Base-by-base conservation (phyloP, 2,113 vertebrate genomes). In the Hiodon alosoides region DNA sequence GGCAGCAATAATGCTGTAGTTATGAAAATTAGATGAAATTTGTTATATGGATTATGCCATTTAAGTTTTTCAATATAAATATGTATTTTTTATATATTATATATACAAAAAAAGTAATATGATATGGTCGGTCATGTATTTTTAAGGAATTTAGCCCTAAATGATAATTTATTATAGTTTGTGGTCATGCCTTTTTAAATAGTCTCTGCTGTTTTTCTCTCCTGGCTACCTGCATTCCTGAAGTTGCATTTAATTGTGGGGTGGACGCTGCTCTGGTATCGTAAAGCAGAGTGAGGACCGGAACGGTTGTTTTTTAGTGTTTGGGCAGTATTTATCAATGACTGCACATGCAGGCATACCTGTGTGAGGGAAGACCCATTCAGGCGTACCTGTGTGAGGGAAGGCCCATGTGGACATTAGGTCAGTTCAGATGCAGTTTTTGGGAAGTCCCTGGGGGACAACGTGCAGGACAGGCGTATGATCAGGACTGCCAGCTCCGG, bases 221-320 rank as follows among this genome's bases (percentile, higher is more conserved):
- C 84, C 79, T 84, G 78, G 82, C 72, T 79, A 14, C 77, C 84
- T 79, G 70, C 11, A 80, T 79, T 77, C 79, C 77, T 79, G 74
- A 85, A 88, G 86, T 88, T 85, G 80, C 75, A 72, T 83, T 89
- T 89, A 88, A 89, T 90, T 87, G 85, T 82, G 9, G 71, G 61
- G 78, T 58, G 84, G 64, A 79, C 66, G 81, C 46, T 67, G 76
- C 76, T 82, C 80, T 80, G 50, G 57, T 81, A 84, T 81, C 78
- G 60, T 67, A 65, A 79, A 67, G 81, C 62, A 52, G 72, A 73
- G 78, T 62, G 2, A 31, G 31, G 31, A 31, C 31, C 31, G 31
- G 31, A 31, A 31, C 31, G 31, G 31, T 31, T 31, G 31, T 31
- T 31, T 31, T 31, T 31, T 31, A 31, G 31, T 31, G 31, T 31